Evolutionary conservation across 2,888 invertebrate genomes (phyloP).

Genomic region (Acrocyrtus sp.): DNA sequence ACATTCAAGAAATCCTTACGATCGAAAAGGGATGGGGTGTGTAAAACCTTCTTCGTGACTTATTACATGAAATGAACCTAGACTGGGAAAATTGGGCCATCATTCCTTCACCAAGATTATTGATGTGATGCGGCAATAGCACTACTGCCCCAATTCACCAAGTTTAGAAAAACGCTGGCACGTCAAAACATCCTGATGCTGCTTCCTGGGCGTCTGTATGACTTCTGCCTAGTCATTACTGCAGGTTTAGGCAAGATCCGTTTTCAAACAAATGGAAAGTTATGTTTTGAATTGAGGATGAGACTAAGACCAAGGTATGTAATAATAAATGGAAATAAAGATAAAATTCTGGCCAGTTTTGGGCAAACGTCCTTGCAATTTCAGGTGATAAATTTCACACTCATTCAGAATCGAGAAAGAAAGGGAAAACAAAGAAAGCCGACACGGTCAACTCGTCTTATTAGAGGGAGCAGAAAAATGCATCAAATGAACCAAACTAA

Average conservation of each 20-base stretch:
- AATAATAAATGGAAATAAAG: not conserved
- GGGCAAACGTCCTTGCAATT: constrained; percentile 18
- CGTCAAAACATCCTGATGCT: constrained; percentile 29
- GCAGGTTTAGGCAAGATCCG: too few relatives aligned
- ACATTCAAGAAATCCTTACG: too few relatives aligned
- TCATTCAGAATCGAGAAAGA: constrained; percentile 18
- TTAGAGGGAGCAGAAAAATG: too few relatives aligned
- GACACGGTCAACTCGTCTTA: too few relatives aligned
- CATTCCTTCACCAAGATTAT: not conserved
- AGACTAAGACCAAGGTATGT: too few relatives aligned
- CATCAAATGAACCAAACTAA: too few relatives aligned
- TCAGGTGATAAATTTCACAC: constrained; percentile 33
- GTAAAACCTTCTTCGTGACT: too few relatives aligned
- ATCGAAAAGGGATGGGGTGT: too few relatives aligned
- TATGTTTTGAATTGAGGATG: too few relatives aligned
- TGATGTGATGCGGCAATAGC: not conserved
- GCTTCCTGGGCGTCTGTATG: constrained; percentile 38
- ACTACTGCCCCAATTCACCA: constrained; percentile 29
- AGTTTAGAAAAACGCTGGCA: constrained; percentile 2
- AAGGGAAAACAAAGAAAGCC: constrained; percentile 44
- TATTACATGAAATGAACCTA: too few relatives aligned
- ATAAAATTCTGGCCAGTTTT: not conserved
- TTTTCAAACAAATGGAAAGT: not conserved
- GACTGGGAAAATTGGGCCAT: constrained; percentile 19
- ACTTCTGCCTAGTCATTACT: too few relatives aligned